Evolutionary conservation across 2,888 invertebrate genomes (phyloP), one percentile per base, ranked within the genome.

Genomic region (Chaetoderma sp.): DNA sequence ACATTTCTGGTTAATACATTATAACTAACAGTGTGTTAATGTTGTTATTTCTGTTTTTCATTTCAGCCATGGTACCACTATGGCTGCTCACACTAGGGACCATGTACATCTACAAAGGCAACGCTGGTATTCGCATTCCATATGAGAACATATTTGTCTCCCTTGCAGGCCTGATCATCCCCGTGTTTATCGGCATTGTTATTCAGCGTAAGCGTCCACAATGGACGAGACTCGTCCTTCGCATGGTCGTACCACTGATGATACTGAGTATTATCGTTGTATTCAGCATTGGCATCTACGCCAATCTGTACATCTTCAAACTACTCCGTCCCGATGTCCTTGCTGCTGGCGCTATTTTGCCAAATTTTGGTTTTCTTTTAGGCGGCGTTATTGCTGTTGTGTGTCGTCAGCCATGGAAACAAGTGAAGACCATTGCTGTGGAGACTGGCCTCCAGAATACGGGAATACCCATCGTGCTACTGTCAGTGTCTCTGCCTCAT

Each of bases 391-490:
- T 79, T 1, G 82, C 85, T 2, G 61, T 76, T 8, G 45, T 81
- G 74, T 60, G 79, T 77, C 60, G 78, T 77, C 87, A 73, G 82
- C 84, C 66, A 75, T 86, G 64, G 86, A 85, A 76, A 82, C 86
- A 61, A 81, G 85, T 72, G 10, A 75, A 81, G 33, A 94, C 97
- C 13, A 95, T 97, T 77, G 92, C 94, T 52, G 92, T 97, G 54
- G 97, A 97, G 73, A 87, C 87, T 2, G 85, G 96, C 59, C 92
- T 96, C 56, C 96, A 96, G 88, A 97, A 97, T 88, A 96, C 96
- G 0, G 88, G 88, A 3, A 83, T 89, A 21, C 88, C 88, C 8
- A 88, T 88, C 47, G 76, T 86, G 5, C 60, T 86, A 27, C 73
- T 86, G 63, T 84, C 71, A 63, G 80, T 78, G n/a, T 78, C 81